Evolutionary conservation across 64 coral and sea anemone genomes (phyloP).

Genomic region (Acropora tenuis): DNA sequence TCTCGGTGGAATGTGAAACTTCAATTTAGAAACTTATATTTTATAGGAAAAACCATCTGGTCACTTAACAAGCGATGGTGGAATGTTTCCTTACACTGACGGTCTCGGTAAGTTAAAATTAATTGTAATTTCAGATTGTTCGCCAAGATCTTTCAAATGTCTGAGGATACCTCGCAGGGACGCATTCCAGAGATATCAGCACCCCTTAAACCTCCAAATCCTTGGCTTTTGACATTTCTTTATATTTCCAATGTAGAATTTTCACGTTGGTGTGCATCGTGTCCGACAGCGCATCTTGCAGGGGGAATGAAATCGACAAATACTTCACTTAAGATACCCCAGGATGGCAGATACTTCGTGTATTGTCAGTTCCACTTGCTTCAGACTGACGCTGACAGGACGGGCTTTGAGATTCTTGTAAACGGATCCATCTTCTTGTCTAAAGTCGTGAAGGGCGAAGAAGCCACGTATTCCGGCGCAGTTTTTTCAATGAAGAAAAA

Average conservation of each 20-base stretch:
- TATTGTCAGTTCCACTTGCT: constrained; percentile 35
- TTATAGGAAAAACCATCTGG: constrained; percentile 18
- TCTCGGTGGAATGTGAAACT: too few relatives aligned
- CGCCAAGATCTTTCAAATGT: too few relatives aligned
- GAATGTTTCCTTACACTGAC: constrained; percentile 12
- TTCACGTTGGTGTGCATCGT: constrained; percentile 29
- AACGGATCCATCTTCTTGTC: constrained; percentile 23
- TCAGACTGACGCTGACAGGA: constrained; percentile 28
- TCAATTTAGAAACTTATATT: not conserved
- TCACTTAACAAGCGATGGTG: constrained; percentile 19
- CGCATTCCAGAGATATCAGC: too few relatives aligned
- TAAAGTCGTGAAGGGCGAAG: constrained; percentile 41
- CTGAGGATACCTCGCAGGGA: too few relatives aligned
- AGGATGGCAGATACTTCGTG: constrained; percentile 22
- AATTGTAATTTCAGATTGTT: not conserved
- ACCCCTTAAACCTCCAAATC: too few relatives aligned
- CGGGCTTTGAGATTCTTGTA: constrained; percentile 25
- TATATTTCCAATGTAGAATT: not conserved
- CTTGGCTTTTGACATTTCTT: not conserved
- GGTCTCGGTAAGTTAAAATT: constrained; percentile 3
- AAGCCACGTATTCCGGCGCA: constrained; percentile 30
- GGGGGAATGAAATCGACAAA: constrained; percentile 41
- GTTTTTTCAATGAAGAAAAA: constrained; percentile 38
- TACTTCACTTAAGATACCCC: not conserved
- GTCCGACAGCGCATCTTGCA: constrained; percentile 22